phyloP scores from a whole-genome alignment of 2,797 vertebrate genomes.

The Paratrypauchen microcephalus region DNA sequence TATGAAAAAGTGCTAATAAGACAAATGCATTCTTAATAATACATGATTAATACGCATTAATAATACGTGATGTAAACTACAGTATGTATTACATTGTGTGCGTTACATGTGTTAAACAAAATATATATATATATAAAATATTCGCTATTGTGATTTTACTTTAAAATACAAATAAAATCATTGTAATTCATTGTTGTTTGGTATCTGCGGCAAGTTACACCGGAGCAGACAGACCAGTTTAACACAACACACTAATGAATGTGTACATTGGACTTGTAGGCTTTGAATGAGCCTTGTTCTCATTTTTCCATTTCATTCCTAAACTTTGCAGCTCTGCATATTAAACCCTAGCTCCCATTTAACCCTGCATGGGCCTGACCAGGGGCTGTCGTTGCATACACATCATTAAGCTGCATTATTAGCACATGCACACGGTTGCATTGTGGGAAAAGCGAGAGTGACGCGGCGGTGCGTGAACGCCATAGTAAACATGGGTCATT shows the following conservation, averaged over 20 bases:
- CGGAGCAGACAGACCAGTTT: conserved; percentile 10
- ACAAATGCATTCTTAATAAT: too few relatives aligned
- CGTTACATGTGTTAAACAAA: not conserved
- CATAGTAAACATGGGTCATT: conserved; percentile 55
- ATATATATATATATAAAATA: too few relatives aligned
- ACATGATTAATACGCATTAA: too few relatives aligned
- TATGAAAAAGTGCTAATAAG: too few relatives aligned
- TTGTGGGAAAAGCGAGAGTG: conserved; percentile 61
- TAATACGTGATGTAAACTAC: not conserved
- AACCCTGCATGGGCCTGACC: conserved; percentile 13
- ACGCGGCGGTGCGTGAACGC: conserved; percentile 59
- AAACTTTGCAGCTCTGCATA: conserved; percentile 28
- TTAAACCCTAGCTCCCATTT: conserved; percentile 21
- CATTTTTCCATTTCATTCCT: conserved; percentile 50
- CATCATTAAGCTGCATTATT: conserved; percentile 13
- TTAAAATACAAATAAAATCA: not conserved
- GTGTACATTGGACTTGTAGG: conserved; percentile 33
- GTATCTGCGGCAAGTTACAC: not conserved
- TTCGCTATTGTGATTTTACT: not conserved
- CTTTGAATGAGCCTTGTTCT: conserved; percentile 43
- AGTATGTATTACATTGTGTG: not conserved
- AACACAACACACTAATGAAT: conserved; percentile 18
- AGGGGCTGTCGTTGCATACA: conserved; percentile 16
- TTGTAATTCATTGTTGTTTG: not conserved
- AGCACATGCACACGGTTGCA: conserved; percentile 21